These are phyloP conservation scores for Tenodera sinensis DNA, from an alignment of 2,888 invertebrate genomes.

Conservation along the genomic window DNA sequence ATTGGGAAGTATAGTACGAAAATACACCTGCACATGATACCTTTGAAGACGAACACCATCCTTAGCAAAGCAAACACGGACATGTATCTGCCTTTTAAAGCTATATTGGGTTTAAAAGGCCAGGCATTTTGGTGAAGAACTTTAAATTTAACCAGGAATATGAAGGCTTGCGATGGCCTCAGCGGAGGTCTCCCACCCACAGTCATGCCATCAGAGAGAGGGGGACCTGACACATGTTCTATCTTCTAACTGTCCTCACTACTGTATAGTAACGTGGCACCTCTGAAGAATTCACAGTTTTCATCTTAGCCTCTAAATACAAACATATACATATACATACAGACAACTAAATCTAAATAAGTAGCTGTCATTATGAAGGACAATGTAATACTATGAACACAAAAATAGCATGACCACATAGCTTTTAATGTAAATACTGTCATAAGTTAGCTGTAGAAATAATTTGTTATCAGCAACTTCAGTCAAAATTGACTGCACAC, in stretches of 20 bases:
- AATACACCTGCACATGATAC: too few species aligned
- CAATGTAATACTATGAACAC: background rate
- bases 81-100: too few species aligned
- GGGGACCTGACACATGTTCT: background rate
- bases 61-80: too few species aligned
- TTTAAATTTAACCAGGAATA: background rate
- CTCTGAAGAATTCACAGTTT: background rate
- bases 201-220: background rate
- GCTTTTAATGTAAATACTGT: background rate
- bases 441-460: too few species aligned
- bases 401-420: background rate
- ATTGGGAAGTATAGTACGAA: too few species aligned
- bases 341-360: background rate
- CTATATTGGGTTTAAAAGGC: too few species aligned
- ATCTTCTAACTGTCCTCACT: background rate
- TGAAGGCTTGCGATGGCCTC: background rate
- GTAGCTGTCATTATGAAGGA: background rate
- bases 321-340: too few species aligned
- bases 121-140: too few species aligned
- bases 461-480: too few species aligned
- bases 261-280: background rate
- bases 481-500: too few species aligned
- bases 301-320: background rate
- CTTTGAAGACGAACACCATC: too few species aligned
- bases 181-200: background rate